A percentile compares a stretch with the other conserved stretches of the same genome.
Evolutionary conservation across 2,888 invertebrate species (phyloP).

Genomic region (Tuberolachnus salignus): DNA sequence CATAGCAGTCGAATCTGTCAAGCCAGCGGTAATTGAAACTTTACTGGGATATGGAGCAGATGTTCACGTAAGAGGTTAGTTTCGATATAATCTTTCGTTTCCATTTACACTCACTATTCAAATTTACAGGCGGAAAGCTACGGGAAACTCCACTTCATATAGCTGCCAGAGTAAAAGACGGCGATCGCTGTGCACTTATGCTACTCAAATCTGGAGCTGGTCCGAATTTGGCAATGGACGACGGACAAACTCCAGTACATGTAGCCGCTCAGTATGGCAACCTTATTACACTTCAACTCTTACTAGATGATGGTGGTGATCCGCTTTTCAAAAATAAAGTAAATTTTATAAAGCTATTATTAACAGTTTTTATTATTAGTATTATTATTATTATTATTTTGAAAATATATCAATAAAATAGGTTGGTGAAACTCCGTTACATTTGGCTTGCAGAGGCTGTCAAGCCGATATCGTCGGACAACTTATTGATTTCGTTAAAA

Average conservation of each 20-base stretch:
- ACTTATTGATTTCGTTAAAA: conserved; percentile 82
- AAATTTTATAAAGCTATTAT: conserved; percentile 54
- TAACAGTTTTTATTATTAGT: too few species aligned
- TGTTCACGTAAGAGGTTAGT: conserved; percentile 83
- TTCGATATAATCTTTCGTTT: background rate
- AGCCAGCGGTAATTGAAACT: conserved; percentile 93
- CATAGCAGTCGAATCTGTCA: conserved; percentile 93
- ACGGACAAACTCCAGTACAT: conserved; percentile 96
- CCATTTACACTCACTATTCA: background rate
- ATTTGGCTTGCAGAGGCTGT: conserved; percentile 88
- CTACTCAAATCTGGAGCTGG: conserved; percentile 96
- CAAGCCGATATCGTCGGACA: conserved; percentile 84
- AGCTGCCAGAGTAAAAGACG: conserved; percentile 90
- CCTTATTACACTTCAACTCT: conserved; percentile 79
- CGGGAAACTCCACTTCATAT: conserved; percentile 96
- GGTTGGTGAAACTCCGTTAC: conserved; percentile 94
- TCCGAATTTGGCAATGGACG: conserved; percentile 92
- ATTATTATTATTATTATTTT: background rate
- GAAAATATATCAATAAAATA: conserved; percentile 62
- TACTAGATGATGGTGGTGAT: conserved; percentile 93
- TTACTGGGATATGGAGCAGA: conserved; percentile 93
- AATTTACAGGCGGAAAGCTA: conserved; percentile 73
- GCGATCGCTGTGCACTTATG: conserved; percentile 94
- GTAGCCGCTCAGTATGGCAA: conserved; percentile 94
- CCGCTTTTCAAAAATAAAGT: conserved; percentile 91